Percentiles rank a stretch among this genome's conserved stretches.
These are phyloP conservation scores for Brachionus plicatilis DNA, from an alignment of 1,140 invertebrate species.

Conservation along the genomic window DNA sequence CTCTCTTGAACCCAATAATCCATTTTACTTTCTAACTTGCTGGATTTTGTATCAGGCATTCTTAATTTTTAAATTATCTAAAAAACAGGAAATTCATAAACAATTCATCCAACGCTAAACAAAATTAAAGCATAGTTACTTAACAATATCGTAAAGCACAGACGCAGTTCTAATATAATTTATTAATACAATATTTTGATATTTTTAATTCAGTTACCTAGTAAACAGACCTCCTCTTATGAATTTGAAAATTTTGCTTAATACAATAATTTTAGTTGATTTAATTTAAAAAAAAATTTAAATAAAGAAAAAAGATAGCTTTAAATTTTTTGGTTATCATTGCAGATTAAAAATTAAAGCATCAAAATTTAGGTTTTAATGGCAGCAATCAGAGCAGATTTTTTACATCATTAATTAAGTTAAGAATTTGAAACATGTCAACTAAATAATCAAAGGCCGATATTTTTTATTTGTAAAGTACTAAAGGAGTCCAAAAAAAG, in stretches of 20 bases:
- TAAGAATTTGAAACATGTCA: no score
- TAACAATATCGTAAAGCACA: not conserved
- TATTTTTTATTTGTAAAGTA: no score
- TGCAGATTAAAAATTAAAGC: no score
- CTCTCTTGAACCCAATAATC: slow-evolving; percentile 34
- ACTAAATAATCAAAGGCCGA: no score
- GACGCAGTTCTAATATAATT: not conserved
- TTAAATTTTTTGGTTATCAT: no score
- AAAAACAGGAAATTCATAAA: not conserved
- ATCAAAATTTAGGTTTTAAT: no score
- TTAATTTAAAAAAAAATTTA: not conserved
- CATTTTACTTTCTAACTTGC: not conserved
- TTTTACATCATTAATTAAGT: not conserved
- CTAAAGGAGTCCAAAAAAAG: no score
- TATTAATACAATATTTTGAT: slow-evolving; percentile 19
- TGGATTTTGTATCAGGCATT: slow-evolving; percentile 36
- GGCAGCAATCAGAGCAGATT: no score
- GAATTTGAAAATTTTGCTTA: not conserved
- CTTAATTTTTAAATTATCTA: not conserved
- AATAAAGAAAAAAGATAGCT: no score
- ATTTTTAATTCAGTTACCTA: not conserved
- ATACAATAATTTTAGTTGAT: not conserved
- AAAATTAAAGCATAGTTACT: not conserved
- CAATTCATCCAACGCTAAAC: not conserved
- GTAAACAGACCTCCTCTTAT: not conserved